Conservation (phyloP, 1,140 invertebrate genomes). For the Paracyclopina nana region DNA sequence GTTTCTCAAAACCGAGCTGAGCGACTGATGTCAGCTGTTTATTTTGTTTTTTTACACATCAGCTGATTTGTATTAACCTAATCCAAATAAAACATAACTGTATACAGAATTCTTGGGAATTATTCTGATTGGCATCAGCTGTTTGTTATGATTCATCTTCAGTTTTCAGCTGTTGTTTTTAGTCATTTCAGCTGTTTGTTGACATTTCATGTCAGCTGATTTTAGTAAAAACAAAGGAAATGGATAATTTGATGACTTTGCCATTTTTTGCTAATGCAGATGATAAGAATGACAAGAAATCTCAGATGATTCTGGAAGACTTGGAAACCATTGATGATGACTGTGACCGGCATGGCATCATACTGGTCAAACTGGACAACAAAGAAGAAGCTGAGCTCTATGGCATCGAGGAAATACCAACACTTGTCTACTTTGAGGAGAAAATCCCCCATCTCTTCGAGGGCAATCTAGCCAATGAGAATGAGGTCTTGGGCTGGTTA, state of each 20-base stretch:
- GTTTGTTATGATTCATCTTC: too few relatives aligned
- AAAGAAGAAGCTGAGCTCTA: conserved; percentile 53
- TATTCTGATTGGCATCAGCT: background rate
- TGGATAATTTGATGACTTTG: too few relatives aligned
- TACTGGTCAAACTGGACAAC: conserved; percentile 52
- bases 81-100: background rate
- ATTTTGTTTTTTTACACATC: too few relatives aligned
- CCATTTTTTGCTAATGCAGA: conserved; percentile 41
- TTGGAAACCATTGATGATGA: conserved; percentile 86
- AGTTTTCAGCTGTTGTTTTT: too few relatives aligned
- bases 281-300: conserved; percentile 73
- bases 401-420: conserved; percentile 60
- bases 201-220: too few relatives aligned
- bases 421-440: conserved; percentile 80
- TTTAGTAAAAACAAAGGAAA: too few relatives aligned
- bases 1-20: conserved; percentile 70
- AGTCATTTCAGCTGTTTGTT: too few relatives aligned
- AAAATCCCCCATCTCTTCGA: conserved; percentile 79
- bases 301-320: conserved; percentile 60
- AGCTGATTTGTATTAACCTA: too few relatives aligned
- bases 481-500: conserved; percentile 72
- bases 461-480: conserved; percentile 76
- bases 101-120: background rate
- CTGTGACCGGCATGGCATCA: conserved; percentile 65
- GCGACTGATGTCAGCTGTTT: too few relatives aligned